Base-by-base conservation (phyloP, 1,140 invertebrate species). In the Babylonia areolata region DNA sequence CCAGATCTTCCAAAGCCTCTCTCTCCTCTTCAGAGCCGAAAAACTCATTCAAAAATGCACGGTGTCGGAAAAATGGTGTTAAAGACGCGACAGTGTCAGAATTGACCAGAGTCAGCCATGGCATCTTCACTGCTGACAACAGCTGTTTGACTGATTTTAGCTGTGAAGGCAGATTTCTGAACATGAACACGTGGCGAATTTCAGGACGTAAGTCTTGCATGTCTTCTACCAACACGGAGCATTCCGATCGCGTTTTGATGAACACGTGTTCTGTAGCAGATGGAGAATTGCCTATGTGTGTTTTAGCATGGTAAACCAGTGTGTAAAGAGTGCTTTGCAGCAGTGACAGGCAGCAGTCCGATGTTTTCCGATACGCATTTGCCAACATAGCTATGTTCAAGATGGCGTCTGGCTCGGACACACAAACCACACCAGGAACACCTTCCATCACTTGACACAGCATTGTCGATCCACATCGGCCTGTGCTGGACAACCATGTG, bases 401-500 rank as follows among this genome's bases (percentile, higher is more conserved):
- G 28, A 79, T 42, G 81, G 51, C 51, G 23, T 71, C 58, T 64
- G 81, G 81, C 39, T 83, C 81, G 37, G 58, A 64, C 40, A 83
- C n/a, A 31, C 58, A n/a, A 15, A 83, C 39, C 3, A 35, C 39
- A 5, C 81, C 81, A 17, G 81, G 81, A 31, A 83, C 35, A 15
- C 35, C 3, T 35, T 83, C 81, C 58, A 83, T 40, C 0, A 83
- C 35, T 35, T 83, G 81, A 33, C n/a, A 35, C 5, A 83, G 31
- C 39, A 83, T 37, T 20, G 81, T 83, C 20, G 81, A 83, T 39
- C 81, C 81, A 58, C 81, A 82, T 33, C 81, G 42, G 11, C 81
- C 81, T 28, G 58, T 83, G 81, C 35, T 83, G 5, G 81, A 83
- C 28, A 83, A 15, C 81, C 81, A 83, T 40, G 69, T 83, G 81